Evolutionary conservation across 2,888 invertebrate species (phyloP), one percentile per base, ranked within the genome.

Genomic region (Arge pagana): DNA sequence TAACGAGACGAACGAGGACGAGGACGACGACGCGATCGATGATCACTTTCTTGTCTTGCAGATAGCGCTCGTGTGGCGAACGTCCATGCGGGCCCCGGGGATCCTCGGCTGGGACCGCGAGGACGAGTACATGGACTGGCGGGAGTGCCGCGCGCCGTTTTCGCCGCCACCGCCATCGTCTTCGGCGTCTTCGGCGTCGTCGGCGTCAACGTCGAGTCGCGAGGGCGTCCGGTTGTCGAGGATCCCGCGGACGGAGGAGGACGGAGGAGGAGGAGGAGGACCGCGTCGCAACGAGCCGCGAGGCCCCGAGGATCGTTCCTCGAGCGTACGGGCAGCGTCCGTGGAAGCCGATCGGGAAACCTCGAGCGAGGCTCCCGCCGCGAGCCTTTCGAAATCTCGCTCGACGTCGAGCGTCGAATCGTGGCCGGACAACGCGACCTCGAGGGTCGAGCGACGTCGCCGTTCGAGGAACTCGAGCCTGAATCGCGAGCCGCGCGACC

Each of bases 71-170:
- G 71, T 76, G 67, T 76, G 76, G 76, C 68, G 74, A 52, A 66
- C 75, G 72, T 71, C 75, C 66, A 76, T 76, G 76, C 72, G 75
- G 68, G 68, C 72, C 66, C 72, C 74, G 58, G 74, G 75, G 61
- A 71, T 76, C 59, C 68, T 76, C 63, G 72, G 73, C 61, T 75
- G 76, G 74, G 75, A 76, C 66, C 70, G 74, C 64, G 74, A 74
- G 71, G 72, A 72, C 68, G 74, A 74, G 68, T 71, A 72, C 61
- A 75, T 74, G 74, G 74, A 75, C 57, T 75, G 74, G 74, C 72
- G 74, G 59, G 73, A 74, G 15, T 23, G 33, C 54, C 62, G 59
- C 48, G 60, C 62, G 37, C 58, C 61, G 41, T 66, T 65, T 53
- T 57, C 60, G 11, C 56, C 59, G n/a, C 26, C 36, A 7, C 26